Base-by-base conservation (phyloP, 2,113 vertebrate species). In the Morphnarchus princeps region DNA sequence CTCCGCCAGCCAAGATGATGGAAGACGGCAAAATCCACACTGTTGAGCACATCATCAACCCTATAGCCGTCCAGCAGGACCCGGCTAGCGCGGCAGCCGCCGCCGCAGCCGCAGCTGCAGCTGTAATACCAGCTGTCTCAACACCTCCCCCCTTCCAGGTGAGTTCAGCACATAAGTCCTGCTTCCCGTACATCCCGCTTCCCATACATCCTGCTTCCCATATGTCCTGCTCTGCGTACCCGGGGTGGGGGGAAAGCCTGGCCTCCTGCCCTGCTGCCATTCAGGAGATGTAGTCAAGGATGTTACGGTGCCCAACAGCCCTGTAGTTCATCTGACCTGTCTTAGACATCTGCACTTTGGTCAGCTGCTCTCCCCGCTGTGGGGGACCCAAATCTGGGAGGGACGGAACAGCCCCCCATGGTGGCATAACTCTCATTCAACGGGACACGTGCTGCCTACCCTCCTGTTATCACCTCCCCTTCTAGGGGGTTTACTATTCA, bases 111-210 rank as follows among this genome's bases (percentile, higher is more conserved):
- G 97, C 97, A 0, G 98, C 97, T 0, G 98, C 98, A 0, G 97
- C 98, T 1, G 98, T 99, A 93, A 98, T 99, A 43, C 99, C 99
- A 3, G 91, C 99, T 0, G 99, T 99, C 80, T 99, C 99, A 13
- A 99, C 99, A 0, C 99, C 99, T 22, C 99, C 99, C 20, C 99
- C 99, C 42, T 99, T 99, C 97, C 99, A 99, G 99, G 99, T 99
- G 97, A 87, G 63, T 74, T 87, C 66, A 72, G 52, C 15, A 8
- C 10, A 0, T 10, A 22, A 25, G 24, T 83, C 25, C 57, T 12
- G 19, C 42, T 76, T 59, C 71, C 76, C 76, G 6, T 71, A 40
- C 4, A 11, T 76, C 43, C 50, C 1, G 4, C 18, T n/a, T 36
- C 71, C 76, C 81, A 13, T 63, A 36, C 4, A 11, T 76, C 38